Evolutionary conservation across 2,888 invertebrate species (phyloP).

Genomic region (Leptopilina syphax): DNA sequence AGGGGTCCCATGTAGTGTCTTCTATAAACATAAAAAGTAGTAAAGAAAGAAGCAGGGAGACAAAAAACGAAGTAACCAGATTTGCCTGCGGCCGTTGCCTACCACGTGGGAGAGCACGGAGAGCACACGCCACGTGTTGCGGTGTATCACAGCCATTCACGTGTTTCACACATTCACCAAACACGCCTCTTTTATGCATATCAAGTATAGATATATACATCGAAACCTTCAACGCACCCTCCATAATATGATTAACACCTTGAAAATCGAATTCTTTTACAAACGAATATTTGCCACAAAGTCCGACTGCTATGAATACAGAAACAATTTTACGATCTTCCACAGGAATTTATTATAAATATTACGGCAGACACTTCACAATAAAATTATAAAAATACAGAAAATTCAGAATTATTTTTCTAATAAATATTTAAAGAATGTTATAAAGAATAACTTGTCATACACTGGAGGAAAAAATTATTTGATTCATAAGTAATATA

Average conservation of each 20-base stretch:
- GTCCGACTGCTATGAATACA: too few relatives aligned
- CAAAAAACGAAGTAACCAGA: slow-evolving; percentile 25
- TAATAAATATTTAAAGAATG: too few relatives aligned
- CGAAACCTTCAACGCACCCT: not conserved
- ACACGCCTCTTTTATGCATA: not conserved
- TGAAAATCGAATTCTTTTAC: too few relatives aligned
- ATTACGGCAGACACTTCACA: too few relatives aligned
- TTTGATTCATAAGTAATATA: too few relatives aligned
- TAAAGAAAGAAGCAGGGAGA: slow-evolving; percentile 1
- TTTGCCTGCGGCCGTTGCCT: slow-evolving; percentile 22
- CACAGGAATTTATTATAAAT: too few relatives aligned
- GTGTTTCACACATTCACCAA: slow-evolving; percentile 24
- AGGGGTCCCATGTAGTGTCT: not conserved
- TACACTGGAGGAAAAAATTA: too few relatives aligned
- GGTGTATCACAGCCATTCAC: slow-evolving; percentile 29
- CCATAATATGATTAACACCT: not conserved
- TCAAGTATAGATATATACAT: not conserved
- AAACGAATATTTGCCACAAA: too few relatives aligned
- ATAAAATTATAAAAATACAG: too few relatives aligned
- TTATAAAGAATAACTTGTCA: too few relatives aligned
- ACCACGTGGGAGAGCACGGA: slow-evolving; percentile 52
- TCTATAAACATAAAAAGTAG: slow-evolving; percentile 3
- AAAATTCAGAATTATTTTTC: too few relatives aligned
- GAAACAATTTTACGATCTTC: too few relatives aligned
- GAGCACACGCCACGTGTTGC: slow-evolving; percentile 50